Percentiles rank a stretch among this genome's conserved stretches.
phyloP scores from a whole-genome alignment of 2,113 vertebrate species.

The Pachyramphus minor region DNA sequence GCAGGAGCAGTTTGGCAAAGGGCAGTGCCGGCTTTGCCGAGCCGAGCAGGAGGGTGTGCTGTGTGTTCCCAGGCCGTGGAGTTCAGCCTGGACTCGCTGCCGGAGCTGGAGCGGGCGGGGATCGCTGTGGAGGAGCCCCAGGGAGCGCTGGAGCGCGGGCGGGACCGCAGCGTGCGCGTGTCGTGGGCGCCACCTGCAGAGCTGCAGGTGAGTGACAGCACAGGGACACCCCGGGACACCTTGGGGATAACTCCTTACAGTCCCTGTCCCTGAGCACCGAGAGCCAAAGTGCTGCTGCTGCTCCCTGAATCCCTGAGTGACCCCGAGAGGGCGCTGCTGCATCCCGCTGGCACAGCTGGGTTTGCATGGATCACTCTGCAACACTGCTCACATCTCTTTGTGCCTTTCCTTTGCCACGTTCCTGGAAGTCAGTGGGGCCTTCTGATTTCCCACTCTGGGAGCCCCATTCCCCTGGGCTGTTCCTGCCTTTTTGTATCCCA shows the following conservation, averaged over 20 bases:
- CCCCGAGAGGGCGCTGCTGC: background rate
- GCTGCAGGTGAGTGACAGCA: slow-evolving; percentile 66
- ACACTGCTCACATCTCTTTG: background rate
- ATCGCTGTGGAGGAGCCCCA: fast-evolving
- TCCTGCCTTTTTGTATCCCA: background rate
- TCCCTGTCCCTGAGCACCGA: background rate
- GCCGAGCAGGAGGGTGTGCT: background rate
- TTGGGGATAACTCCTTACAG: background rate
- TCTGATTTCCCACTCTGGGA: background rate
- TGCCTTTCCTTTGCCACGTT: background rate
- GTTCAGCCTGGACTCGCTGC: background rate
- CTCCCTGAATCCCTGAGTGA: background rate
- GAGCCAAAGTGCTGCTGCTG: background rate
- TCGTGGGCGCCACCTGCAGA: slow-evolving; percentile 82
- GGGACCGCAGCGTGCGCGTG: slow-evolving; percentile 71
- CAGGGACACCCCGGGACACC: too few relatives aligned
- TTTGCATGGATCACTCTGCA: background rate
- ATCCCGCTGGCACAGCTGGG: background rate
- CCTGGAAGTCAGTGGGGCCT: background rate
- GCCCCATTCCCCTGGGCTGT: background rate
- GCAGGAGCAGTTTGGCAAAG: background rate
- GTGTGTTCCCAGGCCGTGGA: background rate
- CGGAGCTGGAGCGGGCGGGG: background rate
- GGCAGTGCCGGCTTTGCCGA: background rate
- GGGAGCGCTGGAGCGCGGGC: slow-evolving; percentile 65